Evolutionary conservation across 2,888 invertebrate genomes (phyloP), one percentile per base, ranked within the genome.

Genomic region (Drosophila histrio): DNA sequence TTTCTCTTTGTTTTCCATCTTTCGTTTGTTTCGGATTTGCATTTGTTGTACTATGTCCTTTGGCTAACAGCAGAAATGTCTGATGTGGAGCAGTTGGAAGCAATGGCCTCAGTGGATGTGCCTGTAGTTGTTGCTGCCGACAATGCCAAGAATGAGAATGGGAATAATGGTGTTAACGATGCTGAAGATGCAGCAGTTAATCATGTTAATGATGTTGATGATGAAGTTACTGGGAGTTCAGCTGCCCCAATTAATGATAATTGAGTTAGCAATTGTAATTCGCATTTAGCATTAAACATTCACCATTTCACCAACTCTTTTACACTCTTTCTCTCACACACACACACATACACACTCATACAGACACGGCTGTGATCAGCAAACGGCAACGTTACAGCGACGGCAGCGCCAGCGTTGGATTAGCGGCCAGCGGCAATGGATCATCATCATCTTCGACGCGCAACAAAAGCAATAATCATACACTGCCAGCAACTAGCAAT

Each of bases 381-480:
- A 82, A 82, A 41, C 67, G 79, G 17, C 85, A 85, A 54, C 74
- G 85, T 4, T 74, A 74, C 44, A 85, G 81, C 58, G 79, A 75
- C 22, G 60, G 70, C 41, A 70, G 43, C 60, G 50, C 67, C 49
- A 66, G 15, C 47, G 46, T 30, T 38, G 43, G 52, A 56, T 52
- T 38, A 43, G 30, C 38, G 13, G 24, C 52, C 43, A 38, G 32
- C 39, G 34, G 54, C 21, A 68, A 63, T 54, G 70, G 63, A 54
- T 75, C 70, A 54, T 46, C 60, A 44, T 72, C 62, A 54, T 75
- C 70, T 52, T 46, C 60, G 46, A 75, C 62, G 34, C 85, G 85
- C 70, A 85, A 77, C 72, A 82, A 77, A 81, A 82, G 85, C 85
- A 82, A 86, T 79, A 86, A 80, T 66, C 65, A 78, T 41, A 53